phyloP scores from a whole-genome alignment of 2,797 vertebrate species.

The Syndactyla subalaris region DNA sequence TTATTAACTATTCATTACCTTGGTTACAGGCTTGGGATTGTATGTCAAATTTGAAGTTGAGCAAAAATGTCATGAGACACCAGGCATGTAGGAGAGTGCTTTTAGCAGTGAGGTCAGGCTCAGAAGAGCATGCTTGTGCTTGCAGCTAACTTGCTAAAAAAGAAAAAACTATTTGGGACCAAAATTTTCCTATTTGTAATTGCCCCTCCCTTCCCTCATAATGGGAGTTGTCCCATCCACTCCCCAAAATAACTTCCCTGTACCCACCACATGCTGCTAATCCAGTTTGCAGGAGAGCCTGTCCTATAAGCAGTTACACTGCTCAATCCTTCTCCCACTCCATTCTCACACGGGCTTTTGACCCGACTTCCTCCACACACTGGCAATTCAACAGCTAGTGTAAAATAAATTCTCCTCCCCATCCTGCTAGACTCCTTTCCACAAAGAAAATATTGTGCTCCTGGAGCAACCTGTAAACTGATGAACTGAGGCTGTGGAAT shows the following conservation, averaged over 20 bases:
- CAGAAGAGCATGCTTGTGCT: slow-evolving; percentile 1
- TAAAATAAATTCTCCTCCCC: not conserved
- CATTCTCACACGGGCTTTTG: not conserved
- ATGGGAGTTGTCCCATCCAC: not conserved
- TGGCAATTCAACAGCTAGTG: not conserved
- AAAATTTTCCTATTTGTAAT: slow-evolving; percentile 36
- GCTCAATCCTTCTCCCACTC: not conserved
- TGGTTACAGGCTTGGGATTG: slow-evolving; percentile 47
- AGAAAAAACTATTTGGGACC: not conserved
- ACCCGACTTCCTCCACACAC: not conserved
- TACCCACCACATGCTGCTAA: not conserved
- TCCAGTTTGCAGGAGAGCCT: not conserved
- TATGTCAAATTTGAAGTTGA: slow-evolving; percentile 47
- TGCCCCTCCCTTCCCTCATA: not conserved
- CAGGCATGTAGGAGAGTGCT: slow-evolving; percentile 22
- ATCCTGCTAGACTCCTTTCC: not conserved
- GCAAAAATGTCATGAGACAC: slow-evolving; percentile 58
- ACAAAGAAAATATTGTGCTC: not conserved
- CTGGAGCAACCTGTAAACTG: not conserved
- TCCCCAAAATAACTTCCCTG: slow-evolving; percentile 3
- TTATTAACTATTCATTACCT: slow-evolving; percentile 66
- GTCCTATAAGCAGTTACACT: not conserved
- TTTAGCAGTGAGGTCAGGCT: slow-evolving; percentile 49
- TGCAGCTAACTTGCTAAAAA: slow-evolving; percentile 43
- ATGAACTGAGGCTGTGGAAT: not conserved